phyloP scores from a whole-genome alignment of 2,113 vertebrate genomes.

The Taxidea taxus region DNA sequence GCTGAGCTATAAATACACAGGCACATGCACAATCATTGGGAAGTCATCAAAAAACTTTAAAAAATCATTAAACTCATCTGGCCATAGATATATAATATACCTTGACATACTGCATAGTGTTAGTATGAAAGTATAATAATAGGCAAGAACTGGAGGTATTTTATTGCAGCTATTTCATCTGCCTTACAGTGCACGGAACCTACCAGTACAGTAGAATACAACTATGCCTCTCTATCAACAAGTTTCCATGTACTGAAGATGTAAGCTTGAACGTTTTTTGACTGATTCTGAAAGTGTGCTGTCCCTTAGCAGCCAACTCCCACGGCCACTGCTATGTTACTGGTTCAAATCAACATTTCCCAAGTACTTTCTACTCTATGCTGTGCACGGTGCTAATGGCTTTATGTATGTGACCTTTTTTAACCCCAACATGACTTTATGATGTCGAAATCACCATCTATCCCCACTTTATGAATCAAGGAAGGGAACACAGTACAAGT shows the following conservation, averaged over 20 bases:
- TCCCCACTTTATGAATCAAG: background rate
- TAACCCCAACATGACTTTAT: background rate
- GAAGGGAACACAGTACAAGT: background rate
- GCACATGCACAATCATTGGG: background rate
- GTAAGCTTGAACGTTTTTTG: background rate
- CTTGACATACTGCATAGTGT: background rate
- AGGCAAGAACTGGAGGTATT: background rate
- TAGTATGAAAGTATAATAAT: background rate
- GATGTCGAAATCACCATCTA: background rate
- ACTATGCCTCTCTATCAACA: background rate
- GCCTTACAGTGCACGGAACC: background rate
- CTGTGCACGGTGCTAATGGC: background rate
- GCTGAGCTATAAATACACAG: background rate
- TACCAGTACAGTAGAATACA: background rate
- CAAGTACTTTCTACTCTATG: background rate
- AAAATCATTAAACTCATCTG: background rate
- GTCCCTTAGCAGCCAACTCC: background rate
- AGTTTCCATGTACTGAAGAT: background rate
- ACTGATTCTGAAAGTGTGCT: background rate
- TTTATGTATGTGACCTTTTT: background rate
- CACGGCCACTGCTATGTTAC: background rate
- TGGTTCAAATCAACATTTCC: background rate
- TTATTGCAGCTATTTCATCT: constrained; percentile 17
- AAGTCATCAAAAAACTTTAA: background rate
- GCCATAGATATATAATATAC: background rate